Percentiles rank a stretch among this genome's conserved stretches.
phyloP scores from a whole-genome alignment of 2,113 vertebrate genomes.

The Genyomyrus donnyi region DNA sequence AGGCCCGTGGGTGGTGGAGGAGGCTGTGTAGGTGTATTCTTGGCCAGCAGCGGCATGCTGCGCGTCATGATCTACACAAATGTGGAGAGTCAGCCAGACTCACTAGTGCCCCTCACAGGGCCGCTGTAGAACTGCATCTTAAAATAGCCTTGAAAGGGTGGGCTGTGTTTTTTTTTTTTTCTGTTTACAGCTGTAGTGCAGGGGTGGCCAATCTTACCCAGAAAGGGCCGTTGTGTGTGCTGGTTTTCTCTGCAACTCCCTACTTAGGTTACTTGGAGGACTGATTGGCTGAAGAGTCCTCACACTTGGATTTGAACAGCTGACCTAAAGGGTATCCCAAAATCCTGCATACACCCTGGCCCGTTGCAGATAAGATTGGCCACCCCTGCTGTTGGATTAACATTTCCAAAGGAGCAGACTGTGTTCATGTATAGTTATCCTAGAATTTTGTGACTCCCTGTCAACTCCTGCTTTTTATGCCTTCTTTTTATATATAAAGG shows the following conservation, averaged over 20 bases:
- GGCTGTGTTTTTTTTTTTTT: background rate
- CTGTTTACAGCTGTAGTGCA: background rate
- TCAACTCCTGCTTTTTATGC: no score
- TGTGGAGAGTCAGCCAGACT: no score
- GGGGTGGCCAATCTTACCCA: background rate
- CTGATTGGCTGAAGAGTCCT: background rate
- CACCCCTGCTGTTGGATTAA: background rate
- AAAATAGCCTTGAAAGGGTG: background rate
- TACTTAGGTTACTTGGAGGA: background rate
- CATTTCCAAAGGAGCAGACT: background rate
- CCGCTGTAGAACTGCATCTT: background rate
- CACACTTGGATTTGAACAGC: background rate
- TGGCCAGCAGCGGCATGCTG: background rate
- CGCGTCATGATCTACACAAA: background rate
- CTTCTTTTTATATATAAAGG: background rate
- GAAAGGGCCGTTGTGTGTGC: background rate
- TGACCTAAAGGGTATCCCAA: background rate
- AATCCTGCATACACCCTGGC: background rate
- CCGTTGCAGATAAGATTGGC: background rate
- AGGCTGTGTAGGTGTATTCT: background rate
- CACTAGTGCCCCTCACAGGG: background rate
- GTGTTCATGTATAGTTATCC: background rate
- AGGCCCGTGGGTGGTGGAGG: background rate
- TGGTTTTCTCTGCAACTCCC: background rate
- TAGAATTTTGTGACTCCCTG: background rate